Evolutionary conservation across 1,140 invertebrate genomes (phyloP).

Genomic region (Microplitis demolitor): DNA sequence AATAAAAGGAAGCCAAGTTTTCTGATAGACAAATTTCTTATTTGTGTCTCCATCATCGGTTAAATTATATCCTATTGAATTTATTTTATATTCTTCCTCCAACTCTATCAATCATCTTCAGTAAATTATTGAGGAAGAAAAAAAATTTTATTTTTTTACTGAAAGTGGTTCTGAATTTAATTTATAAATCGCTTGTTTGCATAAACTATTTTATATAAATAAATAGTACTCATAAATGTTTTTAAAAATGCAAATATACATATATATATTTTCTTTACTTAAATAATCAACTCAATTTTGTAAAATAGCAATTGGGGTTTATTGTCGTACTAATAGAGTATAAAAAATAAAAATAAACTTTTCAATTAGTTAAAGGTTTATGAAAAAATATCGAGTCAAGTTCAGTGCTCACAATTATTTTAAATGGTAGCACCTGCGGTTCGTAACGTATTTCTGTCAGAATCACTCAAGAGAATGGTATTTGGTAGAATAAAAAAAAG

Average conservation of each 20-base stretch:
- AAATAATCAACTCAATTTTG: too few relatives aligned
- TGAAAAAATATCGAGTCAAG: background rate
- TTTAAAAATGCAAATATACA: too few relatives aligned
- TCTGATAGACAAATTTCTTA: background rate
- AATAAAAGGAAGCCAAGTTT: background rate
- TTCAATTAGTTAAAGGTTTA: background rate
- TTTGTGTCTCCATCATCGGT: background rate
- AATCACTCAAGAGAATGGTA: background rate
- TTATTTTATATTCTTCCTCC: slow-evolving; percentile 15
- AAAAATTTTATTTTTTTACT: too few relatives aligned
- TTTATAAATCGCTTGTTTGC: too few relatives aligned
- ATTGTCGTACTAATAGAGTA: background rate
- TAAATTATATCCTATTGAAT: slow-evolving; percentile 33
- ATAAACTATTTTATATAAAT: too few relatives aligned
- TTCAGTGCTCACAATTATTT: background rate
- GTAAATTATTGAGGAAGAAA: slow-evolving; percentile 25
- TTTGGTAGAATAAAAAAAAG: background rate
- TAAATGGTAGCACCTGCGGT: background rate
- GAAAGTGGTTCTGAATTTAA: too few relatives aligned
- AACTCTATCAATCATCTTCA: background rate
- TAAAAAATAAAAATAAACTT: background rate
- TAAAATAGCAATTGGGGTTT: too few relatives aligned
- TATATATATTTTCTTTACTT: too few relatives aligned
- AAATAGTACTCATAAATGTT: too few relatives aligned
- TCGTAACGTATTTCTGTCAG: background rate